Percentiles rank a stretch among this genome's conserved stretches.
phyloP scores from a whole-genome alignment of 2,797 vertebrate genomes.

The Notolepis coatsorum region DNA sequence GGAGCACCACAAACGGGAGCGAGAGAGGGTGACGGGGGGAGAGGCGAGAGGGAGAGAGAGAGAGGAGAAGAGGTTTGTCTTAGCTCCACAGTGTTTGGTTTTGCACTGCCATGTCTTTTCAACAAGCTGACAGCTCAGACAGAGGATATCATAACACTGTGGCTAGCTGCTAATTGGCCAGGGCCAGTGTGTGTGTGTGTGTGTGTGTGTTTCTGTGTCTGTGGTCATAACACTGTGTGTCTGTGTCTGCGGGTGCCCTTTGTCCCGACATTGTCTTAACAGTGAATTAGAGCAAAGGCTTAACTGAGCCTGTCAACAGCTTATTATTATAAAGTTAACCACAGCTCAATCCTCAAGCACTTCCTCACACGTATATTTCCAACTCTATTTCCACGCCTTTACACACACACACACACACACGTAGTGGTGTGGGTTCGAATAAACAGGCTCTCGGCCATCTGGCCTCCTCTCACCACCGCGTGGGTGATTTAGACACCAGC shows the following conservation, averaged over 20 bases:
- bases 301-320: conserved; percentile 28
- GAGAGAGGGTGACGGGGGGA: not conserved
- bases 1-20: conserved; percentile 29
- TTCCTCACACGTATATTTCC: not conserved
- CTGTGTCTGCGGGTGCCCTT: conserved; percentile 1
- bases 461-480: conserved; percentile 37
- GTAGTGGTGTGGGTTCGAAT: too few species aligned
- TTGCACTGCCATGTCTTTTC: conserved; percentile 35
- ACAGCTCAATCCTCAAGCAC: conserved; percentile 21
- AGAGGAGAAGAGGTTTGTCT: conserved; percentile 34
- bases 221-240: not conserved
- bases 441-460: conserved; percentile 55
- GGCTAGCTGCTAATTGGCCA: conserved; percentile 54
- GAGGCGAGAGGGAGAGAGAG: not conserved
- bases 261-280: conserved; percentile 3
- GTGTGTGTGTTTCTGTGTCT: not conserved
- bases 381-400: not conserved
- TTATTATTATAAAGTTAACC: conserved; percentile 38
- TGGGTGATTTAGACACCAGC: conserved; percentile 44
- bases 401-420: too few species aligned
- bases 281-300: conserved; percentile 25
- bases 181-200: conserved; percentile 18
- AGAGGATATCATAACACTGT: conserved; percentile 41
- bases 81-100: conserved; percentile 33
- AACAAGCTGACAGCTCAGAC: conserved; percentile 58